These are phyloP conservation scores for Drosophila baimaii DNA, from an alignment of 1,140 invertebrate genomes.

Conservation along the genomic window DNA sequence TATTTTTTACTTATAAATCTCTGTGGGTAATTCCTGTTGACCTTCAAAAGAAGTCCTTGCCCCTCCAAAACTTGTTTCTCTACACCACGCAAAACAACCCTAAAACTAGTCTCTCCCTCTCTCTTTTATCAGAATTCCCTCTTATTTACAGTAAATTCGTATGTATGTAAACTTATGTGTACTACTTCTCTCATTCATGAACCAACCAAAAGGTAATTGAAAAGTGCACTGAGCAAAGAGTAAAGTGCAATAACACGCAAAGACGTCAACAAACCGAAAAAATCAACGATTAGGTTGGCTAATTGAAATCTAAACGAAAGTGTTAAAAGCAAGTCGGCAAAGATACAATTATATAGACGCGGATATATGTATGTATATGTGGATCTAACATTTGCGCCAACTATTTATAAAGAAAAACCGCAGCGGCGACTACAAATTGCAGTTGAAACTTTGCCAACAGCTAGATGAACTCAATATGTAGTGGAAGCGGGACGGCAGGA, in stretches of 20 bases:
- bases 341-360: conserved; percentile 11
- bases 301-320: conserved; percentile 56
- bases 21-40: conserved; percentile 9
- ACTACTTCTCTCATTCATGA: neutral
- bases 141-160: neutral
- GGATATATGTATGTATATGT: conserved; percentile 20
- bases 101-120: neutral
- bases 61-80: conserved; percentile 36
- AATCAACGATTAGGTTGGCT: conserved; percentile 50
- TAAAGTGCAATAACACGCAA: neutral
- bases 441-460: conserved; percentile 66
- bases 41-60: conserved; percentile 41
- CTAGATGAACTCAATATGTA: conserved; percentile 32
- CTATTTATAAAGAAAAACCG: conserved; percentile 69
- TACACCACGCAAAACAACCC: conserved; percentile 26
- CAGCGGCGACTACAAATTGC: conserved; percentile 58
- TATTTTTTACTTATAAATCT: neutral
- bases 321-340: conserved; percentile 19
- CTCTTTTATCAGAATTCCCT: conserved; percentile 6
- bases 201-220: conserved; percentile 1
- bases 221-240: neutral
- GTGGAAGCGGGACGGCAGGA: neutral
- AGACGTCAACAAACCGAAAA: conserved; percentile 57
- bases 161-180: neutral
- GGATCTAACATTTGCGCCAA: conserved; percentile 44